Base-by-base conservation (phyloP, 2,113 vertebrate species). In the Prunella himalayana region DNA sequence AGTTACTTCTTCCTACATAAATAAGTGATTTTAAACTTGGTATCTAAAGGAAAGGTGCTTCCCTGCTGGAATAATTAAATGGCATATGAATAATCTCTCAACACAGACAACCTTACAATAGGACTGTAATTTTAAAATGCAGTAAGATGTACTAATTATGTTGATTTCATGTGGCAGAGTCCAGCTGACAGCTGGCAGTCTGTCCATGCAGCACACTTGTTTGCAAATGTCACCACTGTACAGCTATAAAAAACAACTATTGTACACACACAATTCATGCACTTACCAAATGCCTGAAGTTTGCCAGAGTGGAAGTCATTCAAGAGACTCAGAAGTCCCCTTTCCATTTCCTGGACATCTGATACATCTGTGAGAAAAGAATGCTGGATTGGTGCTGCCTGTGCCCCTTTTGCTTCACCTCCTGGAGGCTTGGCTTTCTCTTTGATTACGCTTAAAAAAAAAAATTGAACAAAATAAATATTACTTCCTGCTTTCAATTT, bases 271-370 rank as follows among this genome's bases (percentile, higher is more conserved):
- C 31, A 59, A 5, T 17, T 80, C 19, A 56, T 6, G 24, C 64
- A 57, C 81, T 97, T 97, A 99, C 99, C 99, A 95, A 99, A 99
- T 2, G 99, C 99, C 94, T 99, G 99, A 42, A 99, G 98, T 97
- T 99, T 99, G 75, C 99, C 99, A 73, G 99, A 99, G 94, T 99
- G 99, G 97, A 99, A 99, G 97, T 99, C 99, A n/a, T 99, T 99
- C 60, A 99, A 97, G 72, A 99, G 99, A 72, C 99, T 98, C 15
- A 99, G 98, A 50, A 99, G 98, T 23, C 99, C 99, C 30, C 99
- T 99, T 96, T 99, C 99, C 99, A 99, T 99, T 96, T 99, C 99
- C 92, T 99, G 99, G 2, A 99, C 99, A 28, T 99, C 99, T 2
- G 99, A 99, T 21, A 99, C 99, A 21, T 99, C 99, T 0, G 99